Evolutionary conservation across 92 coral and sea anemone genomes (phyloP).

Genomic region (Palythoa heliodiscus): DNA sequence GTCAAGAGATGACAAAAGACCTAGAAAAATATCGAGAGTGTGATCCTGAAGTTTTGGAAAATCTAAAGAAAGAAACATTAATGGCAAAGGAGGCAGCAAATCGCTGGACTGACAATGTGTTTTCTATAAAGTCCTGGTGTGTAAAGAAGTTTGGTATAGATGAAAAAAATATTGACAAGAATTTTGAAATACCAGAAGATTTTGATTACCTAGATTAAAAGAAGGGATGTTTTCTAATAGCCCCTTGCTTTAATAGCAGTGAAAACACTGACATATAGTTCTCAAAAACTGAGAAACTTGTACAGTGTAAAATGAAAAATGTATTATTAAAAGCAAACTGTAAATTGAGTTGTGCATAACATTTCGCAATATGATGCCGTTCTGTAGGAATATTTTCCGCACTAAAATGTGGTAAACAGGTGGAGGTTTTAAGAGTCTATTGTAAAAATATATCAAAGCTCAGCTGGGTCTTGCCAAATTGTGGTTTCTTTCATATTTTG

Average conservation of each 20-base stretch:
- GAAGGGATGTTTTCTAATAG: background rate
- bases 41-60: conserved; percentile 92
- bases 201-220: conserved; percentile 88
- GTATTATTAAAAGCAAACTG: no score
- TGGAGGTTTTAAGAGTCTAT: no score
- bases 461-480: no score
- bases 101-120: conserved; percentile 97
- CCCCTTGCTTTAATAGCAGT: background rate
- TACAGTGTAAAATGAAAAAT: background rate
- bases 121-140: conserved; percentile 95
- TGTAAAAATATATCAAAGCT: no score
- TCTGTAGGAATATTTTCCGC: no score
- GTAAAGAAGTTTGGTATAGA: conserved; percentile 88
- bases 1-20: conserved; percentile 67
- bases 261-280: background rate
- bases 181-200: conserved; percentile 97
- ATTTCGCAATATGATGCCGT: no score
- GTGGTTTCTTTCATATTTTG: no score
- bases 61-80: conserved; percentile 74
- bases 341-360: no score
- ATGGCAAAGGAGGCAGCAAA: conserved; percentile 87
- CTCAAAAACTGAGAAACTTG: background rate
- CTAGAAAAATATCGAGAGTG: conserved; percentile 82
- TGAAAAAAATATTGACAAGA: conserved; percentile 88
- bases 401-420: no score